These are phyloP conservation scores for Tetranychus truncatus DNA, from an alignment of 2,888 invertebrate species.

Conservation along the genomic window DNA sequence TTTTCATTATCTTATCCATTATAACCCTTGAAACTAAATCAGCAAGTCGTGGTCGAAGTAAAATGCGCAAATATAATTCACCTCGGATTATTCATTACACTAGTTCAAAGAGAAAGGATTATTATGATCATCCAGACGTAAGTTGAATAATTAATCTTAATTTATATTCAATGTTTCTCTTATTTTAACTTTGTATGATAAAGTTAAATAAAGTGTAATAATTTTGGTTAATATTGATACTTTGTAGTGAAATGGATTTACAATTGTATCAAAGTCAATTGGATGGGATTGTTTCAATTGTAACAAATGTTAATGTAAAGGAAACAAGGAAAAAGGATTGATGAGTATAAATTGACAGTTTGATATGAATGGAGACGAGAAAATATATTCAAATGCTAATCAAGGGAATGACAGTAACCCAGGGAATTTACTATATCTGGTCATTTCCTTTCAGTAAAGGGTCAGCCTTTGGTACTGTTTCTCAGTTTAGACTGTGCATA, in stretches of 20 bases:
- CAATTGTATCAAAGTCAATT: background rate
- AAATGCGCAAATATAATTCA: conserved; percentile 22
- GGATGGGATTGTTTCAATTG: background rate
- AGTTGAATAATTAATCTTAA: conserved; percentile 30
- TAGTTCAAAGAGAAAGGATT: conserved; percentile 31
- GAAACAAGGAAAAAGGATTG: background rate
- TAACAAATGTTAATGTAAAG: background rate
- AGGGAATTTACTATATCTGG: background rate
- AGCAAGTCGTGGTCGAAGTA: conserved; percentile 21
- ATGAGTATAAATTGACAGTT: background rate
- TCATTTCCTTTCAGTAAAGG: background rate
- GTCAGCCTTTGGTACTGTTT: background rate
- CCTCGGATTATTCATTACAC: conserved; percentile 25
- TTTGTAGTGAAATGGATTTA: no score
- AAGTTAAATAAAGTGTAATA: no score
- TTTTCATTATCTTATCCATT: background rate
- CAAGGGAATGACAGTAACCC: background rate
- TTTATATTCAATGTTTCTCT: background rate
- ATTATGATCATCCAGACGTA: conserved; percentile 48
- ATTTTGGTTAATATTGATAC: no score
- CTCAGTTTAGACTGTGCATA: no score
- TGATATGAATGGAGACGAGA: no score
- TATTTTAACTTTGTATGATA: background rate
- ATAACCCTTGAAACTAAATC: background rate
- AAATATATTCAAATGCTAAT: background rate